Base-by-base conservation (phyloP, 2,797 vertebrate genomes). In the Echeneis naucrates region DNA sequence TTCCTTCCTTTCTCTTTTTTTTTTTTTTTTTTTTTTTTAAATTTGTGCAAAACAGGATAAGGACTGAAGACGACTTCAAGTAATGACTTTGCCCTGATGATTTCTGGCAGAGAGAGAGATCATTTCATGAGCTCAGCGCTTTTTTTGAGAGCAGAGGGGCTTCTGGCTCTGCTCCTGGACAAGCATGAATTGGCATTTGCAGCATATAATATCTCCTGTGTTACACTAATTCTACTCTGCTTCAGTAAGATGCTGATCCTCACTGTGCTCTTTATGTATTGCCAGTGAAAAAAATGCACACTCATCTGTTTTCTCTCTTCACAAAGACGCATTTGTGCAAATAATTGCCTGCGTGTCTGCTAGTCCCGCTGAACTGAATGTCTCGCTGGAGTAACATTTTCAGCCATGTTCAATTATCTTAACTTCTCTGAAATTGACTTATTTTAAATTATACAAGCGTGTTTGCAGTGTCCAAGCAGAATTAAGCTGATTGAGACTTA, bases 131-230 rank as follows among this genome's bases (percentile, higher is more conserved):
- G 42, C 50, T 81, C 80, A 72, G 83, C 71, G 66, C 53, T 84
- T 82, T 81, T 81, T n/a, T 16, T 27, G 26, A 57, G 47, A 52
- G 55, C 32, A 32, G 35, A 52, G 50, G 48, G 60, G 47, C 77
- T 26, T 44, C 72, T 53, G 79, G 84, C 77, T 81, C 61, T 1
- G 23, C 55, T 72, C 67, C 71, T 68, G 54, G 73, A 71, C 11
- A 16, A 72, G 73, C 77, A 52, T 51, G 55, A 65, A 59, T 69
- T 57, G n/a, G 55, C 55, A 58, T 77, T 70, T 48, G 50, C 64
- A 76, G 56, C 24, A 45, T 85, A 78, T 86, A 75, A 81, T 77
- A 65, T 58, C 50, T 48, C 65, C 75, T 76, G 77, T 83, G 65
- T 21, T 77, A 66, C 35, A 80, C 26, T 72, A 44, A 68, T 75